phyloP scores from a whole-genome alignment of 2,113 vertebrate species.

The Candoia aspera region DNA sequence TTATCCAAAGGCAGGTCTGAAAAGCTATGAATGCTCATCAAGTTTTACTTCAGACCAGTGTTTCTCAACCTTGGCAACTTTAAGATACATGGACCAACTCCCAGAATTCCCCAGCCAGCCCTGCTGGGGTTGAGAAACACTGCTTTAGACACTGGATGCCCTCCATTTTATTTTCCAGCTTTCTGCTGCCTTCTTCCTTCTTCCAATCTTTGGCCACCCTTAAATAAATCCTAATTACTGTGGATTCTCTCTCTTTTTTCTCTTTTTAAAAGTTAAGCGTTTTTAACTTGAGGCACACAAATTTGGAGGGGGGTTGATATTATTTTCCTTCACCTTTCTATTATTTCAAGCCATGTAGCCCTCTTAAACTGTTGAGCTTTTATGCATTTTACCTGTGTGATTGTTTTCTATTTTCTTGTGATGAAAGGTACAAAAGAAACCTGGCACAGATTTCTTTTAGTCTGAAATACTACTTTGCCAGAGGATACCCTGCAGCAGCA shows the following conservation, averaged over 20 bases:
- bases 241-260: background rate
- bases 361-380: background rate
- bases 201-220: background rate
- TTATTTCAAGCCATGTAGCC: background rate
- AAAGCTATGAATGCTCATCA: background rate
- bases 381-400: background rate
- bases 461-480: background rate
- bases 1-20: background rate
- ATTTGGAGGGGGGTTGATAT: background rate
- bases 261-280: background rate
- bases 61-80: too few species aligned
- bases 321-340: background rate
- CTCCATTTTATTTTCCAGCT: background rate
- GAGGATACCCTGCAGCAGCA: background rate
- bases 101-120: too few species aligned
- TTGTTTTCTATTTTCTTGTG: background rate
- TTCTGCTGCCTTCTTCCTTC: background rate
- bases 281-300: background rate
- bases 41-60: background rate
- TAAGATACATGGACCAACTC: too few species aligned
- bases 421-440: background rate
- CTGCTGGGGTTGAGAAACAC: too few species aligned
- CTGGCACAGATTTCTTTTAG: background rate
- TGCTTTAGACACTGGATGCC: background rate
- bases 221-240: background rate